Evolutionary conservation across 2,797 vertebrate species (phyloP).

Genomic region (Rhodeus uyekii): DNA sequence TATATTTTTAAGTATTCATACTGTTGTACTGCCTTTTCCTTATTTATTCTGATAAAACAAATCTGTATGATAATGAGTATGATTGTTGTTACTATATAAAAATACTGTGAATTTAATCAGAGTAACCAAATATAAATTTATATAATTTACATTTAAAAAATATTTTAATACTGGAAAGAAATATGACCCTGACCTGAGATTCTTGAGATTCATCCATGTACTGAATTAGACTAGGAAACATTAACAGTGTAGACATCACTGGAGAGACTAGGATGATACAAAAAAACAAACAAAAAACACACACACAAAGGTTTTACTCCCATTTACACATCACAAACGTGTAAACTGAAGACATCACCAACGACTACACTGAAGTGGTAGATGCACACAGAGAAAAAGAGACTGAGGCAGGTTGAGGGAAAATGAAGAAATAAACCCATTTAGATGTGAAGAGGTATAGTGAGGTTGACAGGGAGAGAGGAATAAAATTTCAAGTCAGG

Average conservation of each 20-base stretch:
- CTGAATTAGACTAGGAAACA: constrained; percentile 17
- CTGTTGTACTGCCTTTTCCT: neutral
- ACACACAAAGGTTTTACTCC: constrained; percentile 1
- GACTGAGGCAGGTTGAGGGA: neutral
- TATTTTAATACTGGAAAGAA: neutral
- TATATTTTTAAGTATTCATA: neutral
- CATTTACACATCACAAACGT: constrained; percentile 20
- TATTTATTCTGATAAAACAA: neutral
- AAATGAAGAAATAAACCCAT: constrained; percentile 1
- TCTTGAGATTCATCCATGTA: neutral
- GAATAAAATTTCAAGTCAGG: constrained; percentile 55
- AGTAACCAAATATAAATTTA: neutral
- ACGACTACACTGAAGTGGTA: neutral
- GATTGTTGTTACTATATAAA: neutral
- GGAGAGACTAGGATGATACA: neutral
- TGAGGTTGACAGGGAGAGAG: constrained; percentile 15
- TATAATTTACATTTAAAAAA: neutral
- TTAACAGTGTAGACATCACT: neutral
- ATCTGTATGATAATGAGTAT: neutral
- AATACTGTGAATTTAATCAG: neutral
- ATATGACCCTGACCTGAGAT: constrained; percentile 1
- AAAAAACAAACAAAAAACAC: neutral
- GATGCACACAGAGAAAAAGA: constrained; percentile 24
- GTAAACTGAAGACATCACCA: constrained; percentile 6
- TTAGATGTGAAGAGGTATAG: constrained; percentile 30